Evolutionary conservation across 1,140 invertebrate species (phyloP).

Genomic region (Papilio machaon): DNA sequence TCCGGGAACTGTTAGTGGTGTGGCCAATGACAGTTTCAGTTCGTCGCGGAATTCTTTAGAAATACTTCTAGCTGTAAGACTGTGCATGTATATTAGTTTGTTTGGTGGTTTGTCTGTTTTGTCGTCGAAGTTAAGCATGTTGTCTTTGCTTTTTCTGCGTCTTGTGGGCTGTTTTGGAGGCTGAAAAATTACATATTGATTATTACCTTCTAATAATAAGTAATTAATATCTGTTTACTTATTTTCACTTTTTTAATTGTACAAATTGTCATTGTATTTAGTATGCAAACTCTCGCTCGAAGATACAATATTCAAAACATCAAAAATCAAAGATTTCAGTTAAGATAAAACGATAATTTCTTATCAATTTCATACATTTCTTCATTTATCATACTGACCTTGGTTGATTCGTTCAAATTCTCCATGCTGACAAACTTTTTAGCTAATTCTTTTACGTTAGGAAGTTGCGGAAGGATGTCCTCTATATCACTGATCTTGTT

Average conservation of each 20-base stretch:
- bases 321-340: neutral
- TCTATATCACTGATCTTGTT: constrained; percentile 62
- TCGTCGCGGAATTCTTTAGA: constrained; percentile 89
- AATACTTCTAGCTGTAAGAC: constrained; percentile 90
- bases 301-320: neutral
- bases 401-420: constrained; percentile 64
- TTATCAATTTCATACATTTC: neutral
- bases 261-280: too few species aligned
- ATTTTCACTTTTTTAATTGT: neutral
- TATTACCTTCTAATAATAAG: neutral
- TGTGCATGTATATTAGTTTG: constrained; percentile 85
- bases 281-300: neutral
- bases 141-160: constrained; percentile 69
- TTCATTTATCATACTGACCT: constrained; percentile 58
- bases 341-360: constrained; percentile 1
- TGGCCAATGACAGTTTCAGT: constrained; percentile 80
- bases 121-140: constrained; percentile 56
- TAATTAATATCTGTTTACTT: neutral
- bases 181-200: constrained; percentile 48
- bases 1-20: constrained; percentile 71
- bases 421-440: constrained; percentile 79
- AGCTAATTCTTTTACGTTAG: constrained; percentile 79
- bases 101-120: constrained; percentile 54
- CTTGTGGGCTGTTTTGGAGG: constrained; percentile 55
- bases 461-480: constrained; percentile 67